Percentiles rank a stretch among this genome's conserved stretches.
These are phyloP conservation scores for Euphonia xanthogaster DNA, from an alignment of 2,797 vertebrate species.

Conservation along the genomic window DNA sequence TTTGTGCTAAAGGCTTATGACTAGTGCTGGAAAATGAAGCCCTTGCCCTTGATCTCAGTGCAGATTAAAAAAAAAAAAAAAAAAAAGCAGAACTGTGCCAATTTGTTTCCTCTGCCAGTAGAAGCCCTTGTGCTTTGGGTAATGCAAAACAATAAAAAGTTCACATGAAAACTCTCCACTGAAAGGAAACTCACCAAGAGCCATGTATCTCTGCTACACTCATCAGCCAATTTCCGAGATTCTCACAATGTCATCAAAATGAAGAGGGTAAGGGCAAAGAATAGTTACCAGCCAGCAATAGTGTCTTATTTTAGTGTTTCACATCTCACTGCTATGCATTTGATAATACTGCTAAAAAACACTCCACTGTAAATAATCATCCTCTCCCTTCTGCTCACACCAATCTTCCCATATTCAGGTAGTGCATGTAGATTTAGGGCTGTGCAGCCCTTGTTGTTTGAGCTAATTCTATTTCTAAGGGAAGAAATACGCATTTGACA, in stretches of 20 bases:
- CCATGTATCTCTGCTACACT: conserved; percentile 9
- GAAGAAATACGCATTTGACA: not conserved
- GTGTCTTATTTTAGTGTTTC: not conserved
- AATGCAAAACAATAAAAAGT: conserved; percentile 70
- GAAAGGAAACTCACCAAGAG: conserved; percentile 62
- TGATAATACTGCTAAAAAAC: conserved; percentile 18
- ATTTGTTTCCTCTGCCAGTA: conserved; percentile 69
- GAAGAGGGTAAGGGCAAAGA: conserved; percentile 44
- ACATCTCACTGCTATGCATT: not conserved
- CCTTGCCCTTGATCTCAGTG: conserved; percentile 77
- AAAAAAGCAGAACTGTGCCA: conserved; percentile 58
- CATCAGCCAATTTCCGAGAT: conserved; percentile 48
- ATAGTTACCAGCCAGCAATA: conserved; percentile 14
- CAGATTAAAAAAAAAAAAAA: conserved; percentile 71
- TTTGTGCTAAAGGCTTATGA: conserved; percentile 75
- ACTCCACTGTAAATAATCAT: not conserved
- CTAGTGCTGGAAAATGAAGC: conserved; percentile 77
- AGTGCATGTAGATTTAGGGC: not conserved
- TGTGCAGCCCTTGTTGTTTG: not conserved
- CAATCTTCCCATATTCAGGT: not conserved
- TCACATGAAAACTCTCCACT: conserved; percentile 74
- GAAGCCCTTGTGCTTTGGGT: conserved; percentile 70
- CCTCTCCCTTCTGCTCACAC: not conserved
- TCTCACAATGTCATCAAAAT: conserved; percentile 65
- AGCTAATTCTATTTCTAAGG: conserved; percentile 23